A percentile compares a stretch with the other conserved stretches of the same genome.
Evolutionary conservation across 2,888 invertebrate species (phyloP).

Genomic region (Aspidiotus destructor): DNA sequence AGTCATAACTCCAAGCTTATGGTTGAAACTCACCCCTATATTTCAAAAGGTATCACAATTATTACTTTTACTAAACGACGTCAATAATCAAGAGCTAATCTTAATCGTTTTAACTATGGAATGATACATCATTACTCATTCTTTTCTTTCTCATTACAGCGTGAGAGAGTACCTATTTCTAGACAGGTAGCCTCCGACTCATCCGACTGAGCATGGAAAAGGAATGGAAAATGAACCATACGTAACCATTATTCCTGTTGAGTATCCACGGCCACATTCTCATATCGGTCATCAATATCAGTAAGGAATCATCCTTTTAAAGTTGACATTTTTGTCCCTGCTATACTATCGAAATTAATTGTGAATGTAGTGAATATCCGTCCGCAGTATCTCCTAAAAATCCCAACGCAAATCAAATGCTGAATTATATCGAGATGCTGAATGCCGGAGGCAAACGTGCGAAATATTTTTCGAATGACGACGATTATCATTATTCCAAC

Average conservation of each 20-base stretch:
- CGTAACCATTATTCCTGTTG: slow-evolving; percentile 52
- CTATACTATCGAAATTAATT: not conserved
- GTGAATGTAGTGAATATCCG: not conserved
- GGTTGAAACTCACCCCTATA: too few relatives aligned
- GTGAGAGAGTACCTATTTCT: too few relatives aligned
- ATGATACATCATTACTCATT: too few relatives aligned
- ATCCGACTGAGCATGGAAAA: too few relatives aligned
- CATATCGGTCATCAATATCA: slow-evolving; percentile 53
- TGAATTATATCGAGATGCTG: slow-evolving; percentile 1
- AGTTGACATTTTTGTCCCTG: not conserved
- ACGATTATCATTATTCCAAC: slow-evolving; percentile 7
- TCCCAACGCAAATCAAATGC: slow-evolving; percentile 6
- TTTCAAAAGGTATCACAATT: too few relatives aligned
- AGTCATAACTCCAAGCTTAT: too few relatives aligned
- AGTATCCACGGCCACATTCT: slow-evolving; percentile 49
- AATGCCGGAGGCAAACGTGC: slow-evolving; percentile 9
- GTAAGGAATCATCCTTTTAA: slow-evolving; percentile 39
- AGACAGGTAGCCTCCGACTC: too few relatives aligned
- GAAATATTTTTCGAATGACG: slow-evolving; percentile 4
- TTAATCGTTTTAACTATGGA: too few relatives aligned
- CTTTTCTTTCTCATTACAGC: too few relatives aligned
- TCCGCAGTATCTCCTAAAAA: slow-evolving; percentile 11
- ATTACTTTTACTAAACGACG: too few relatives aligned
- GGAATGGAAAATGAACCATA: slow-evolving; percentile 43
- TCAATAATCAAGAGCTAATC: too few relatives aligned